Base-by-base conservation (phyloP, 2,113 vertebrate species). In the Triplophysa dalaica region DNA sequence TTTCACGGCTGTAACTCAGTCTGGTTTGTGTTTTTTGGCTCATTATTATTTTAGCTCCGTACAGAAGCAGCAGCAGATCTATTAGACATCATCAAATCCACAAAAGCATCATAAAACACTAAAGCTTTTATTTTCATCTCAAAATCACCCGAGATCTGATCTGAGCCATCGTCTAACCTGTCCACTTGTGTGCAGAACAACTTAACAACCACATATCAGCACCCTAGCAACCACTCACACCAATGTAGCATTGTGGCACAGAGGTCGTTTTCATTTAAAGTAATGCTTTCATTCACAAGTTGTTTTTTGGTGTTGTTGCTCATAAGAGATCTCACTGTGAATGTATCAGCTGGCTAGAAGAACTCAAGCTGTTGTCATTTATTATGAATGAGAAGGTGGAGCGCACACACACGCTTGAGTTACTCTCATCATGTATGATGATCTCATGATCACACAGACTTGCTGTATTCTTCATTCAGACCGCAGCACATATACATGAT, bases 1-100 rank as follows among this genome's bases (percentile, higher is more conserved):
- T 92, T 90, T 89, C 92, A 88, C 79, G 19, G 79, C 81, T 88
- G 92, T 89, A 93, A 94, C 85, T 61, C 8, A 48, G 93, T 84
- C 90, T 70, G 58, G n/a, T 75, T 75, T 61, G 81, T 72, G 2
- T 78, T 86, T 87, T 86, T 86, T 84, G 86, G 78, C 86, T 92
- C 88, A 92, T 93, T 76, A 90, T 89, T 89, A 85, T 90, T 93
- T 91, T 54, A 93, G 77, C 26, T 4, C 19, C 78, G 69, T 83
- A 21, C 56, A 72, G 67, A 85, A 74, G 12, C 26, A 26, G 43
- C 10, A 81, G 58, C 38, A 41, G 29, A 54, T 33, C 54, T 56
- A 54, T 72, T 52, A 41, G 54, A 2, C 21, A 22, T 73, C n/a
- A 41, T 73, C 33, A 38, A 38, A 38, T 38, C 33, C 33, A 38